Evolutionary conservation across 1,140 invertebrate genomes (phyloP), one percentile per base, ranked within the genome.

Genomic region (Popillia japonica): DNA sequence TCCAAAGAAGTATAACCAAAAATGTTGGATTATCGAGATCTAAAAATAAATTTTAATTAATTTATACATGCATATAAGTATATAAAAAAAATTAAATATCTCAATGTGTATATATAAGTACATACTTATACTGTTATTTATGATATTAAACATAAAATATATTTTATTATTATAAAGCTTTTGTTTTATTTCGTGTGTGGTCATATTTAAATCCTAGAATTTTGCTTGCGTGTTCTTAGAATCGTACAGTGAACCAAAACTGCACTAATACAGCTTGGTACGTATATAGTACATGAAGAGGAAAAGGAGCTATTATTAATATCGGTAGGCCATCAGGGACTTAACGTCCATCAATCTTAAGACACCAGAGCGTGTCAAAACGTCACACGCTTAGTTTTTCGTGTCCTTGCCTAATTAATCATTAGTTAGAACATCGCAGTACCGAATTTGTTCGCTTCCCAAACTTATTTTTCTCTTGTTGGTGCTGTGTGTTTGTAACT

Each of bases 371-470:
- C 41, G 68, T 59, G 77, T 78, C 77, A 78, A 41, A 42, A 34
- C 48, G 77, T 78, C 77, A 78, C 77, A 78, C 64, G 77, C 77
- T 73, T 68, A 78, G 77, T 78, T 78, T 78, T 78, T 73, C 77
- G 22, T 78, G 77, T 78, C 77, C 77, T 68, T 73, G 14, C 55
- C 77, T 78, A 78, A 78, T 78, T 78, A 78, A 78, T 78, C 77
- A 78, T 78, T 78, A 78, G 77, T 73, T 42, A n/a, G 77, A 78
- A 78, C 77, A 78, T 78, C 40, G 68, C 17, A 48, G n/a, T 20
- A 11, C 61, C 20, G 22, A 64, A 22, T 64, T 64, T 17, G 6
- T 64, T 72, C 48, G 22, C 72, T 77, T 72, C 74, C 48, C 40
- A 17, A 7, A 34, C 22, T 27, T 55, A 48, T 27, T 44, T 55